Evolutionary conservation across 2,113 vertebrate species (phyloP), one percentile per base, ranked within the genome.

Genomic region (Alouatta palliata): DNA sequence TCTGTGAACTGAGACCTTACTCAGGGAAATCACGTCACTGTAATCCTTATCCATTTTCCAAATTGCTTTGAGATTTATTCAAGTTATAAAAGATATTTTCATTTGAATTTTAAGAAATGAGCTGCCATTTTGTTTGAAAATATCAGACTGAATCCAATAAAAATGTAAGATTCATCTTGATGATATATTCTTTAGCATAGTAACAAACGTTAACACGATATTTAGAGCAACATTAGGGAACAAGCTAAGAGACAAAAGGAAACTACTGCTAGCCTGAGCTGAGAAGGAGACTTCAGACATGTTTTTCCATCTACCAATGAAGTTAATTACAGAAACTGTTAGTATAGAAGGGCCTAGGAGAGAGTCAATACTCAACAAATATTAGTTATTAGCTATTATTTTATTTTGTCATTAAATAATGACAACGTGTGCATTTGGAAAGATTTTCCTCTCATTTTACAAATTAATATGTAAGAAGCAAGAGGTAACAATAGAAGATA

Each of bases 401-500:
- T 92, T 87, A 81, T 73, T 84, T 82, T 81, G 56, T 81, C 52
- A 77, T 49, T 71, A 68, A 94, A 92, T 87, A 96, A 90, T 80
- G 43, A 73, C 61, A 80, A 68, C 30, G 9, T 76, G 17, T 95
- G 84, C 37, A 56, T 92, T 90, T 96, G 49, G 35, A 91, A 95
- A 94, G 47, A 73, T 77, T 73, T 73, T 40, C 30, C 14, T 40
- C 1, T 86, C 30, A 37, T 92, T 75, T 92, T 94, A 91, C 64
- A 96, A 94, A 82, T 58, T 58, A 81, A 91, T 75, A 75, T 58
- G 25, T 81, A 84, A 79, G 79, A 93, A 91, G 40, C 87, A 95
- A 47, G 76, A 71, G 27, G 79, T 43, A 90, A 89, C 37, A 81
- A 49, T 1, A 58, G 66, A 77, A 94, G 93, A 79, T 43, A 89